Base-by-base conservation (phyloP, 2,113 vertebrate genomes). In the Podarcis muralis region DNA sequence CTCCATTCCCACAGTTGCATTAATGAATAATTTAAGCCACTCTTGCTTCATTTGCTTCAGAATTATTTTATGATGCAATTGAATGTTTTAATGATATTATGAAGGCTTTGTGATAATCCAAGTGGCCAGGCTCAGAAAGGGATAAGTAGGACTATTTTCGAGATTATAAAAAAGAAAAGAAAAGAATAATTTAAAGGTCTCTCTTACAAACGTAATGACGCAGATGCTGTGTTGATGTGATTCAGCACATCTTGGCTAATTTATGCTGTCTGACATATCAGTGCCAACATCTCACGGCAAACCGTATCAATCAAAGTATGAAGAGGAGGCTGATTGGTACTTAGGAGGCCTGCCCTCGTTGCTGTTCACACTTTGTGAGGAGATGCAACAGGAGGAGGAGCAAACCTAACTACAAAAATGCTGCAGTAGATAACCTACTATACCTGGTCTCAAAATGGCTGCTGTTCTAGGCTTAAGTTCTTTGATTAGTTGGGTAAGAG, bases 11-110 rank as follows among this genome's bases (percentile, higher is more conserved):
- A 88, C 66, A 85, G 88, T 84, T 90, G 79, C 72, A 76, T 92
- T 94, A 94, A 84, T 90, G 89, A 93, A 93, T 92, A 93, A 94
- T 95, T 94, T 83, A 79, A 92, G 85, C 74, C 85, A 91, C 84
- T 84, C 76, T 53, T 91, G 89, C 92, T 87, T 96, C 93, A 95
- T 95, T 96, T 95, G 62, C 86, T 89, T 93, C 88, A 88, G 92
- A 94, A 94, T 93, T 90, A 92, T 90, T 96, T 96, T 95, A 94
- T 95, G 92, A 94, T 93, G 87, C 90, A 92, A 35, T 59, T 92
- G 90, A 89, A 92, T 84, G 85, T 94, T 92, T 89, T 95, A 95
- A 95, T 92, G 94, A 91, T 87, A 89, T 94, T 94, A 94, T 91
- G 89, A 93, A 94, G 76, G 72, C 89, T 93, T 92, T 93, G 91